Base-by-base conservation (phyloP, 2,113 vertebrate species). In the Lepisosteus oculatus region DNA sequence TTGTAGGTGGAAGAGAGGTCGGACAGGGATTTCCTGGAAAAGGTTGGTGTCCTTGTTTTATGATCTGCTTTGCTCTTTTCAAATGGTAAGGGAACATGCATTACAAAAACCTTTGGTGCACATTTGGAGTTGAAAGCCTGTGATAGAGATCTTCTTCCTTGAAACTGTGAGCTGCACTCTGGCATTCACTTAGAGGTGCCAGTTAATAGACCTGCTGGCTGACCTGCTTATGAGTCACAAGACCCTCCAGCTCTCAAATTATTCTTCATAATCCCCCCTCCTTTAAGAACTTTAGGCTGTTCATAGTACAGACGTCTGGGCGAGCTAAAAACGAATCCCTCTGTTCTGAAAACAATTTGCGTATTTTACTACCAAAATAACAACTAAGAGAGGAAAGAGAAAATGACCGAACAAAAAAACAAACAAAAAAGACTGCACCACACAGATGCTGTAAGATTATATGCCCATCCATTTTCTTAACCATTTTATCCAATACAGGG, bases 1-100 rank as follows among this genome's bases (percentile, higher is more conserved):
- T 47, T 6, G 70, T 76, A 90, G 88, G 89, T 90, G 77, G 89
- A 89, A 71, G 89, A 90, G 87, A 94, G 90, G 85, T 90, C 85
- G 74, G 94, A 78, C 89, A 93, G 82, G 88, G 97, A 88, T 84
- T 94, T 80, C 90, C 89, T 91, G 90, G 95, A 90, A 80, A 96
- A 89, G 91, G 93, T 89, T 72, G 81, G 88, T 86, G 69, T 85
- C 77, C 85, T 83, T 84, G 6, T 77, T 2, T 59, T 42, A 74
- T 6, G 29, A 65, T 17, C 47, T 13, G 12, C 62, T 65, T 8
- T 3, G 4, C 13, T 2, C 11, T 6, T 11, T 65, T 65, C 13
- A 43, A 29, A 29, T 29, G 29, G 29, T 29, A 29, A 29, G 29
- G 29, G 29, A 29, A 29, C 29, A 29, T 29, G 29, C 29, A 29